A percentile compares a stretch with the other conserved stretches of the same genome.
phyloP scores from a whole-genome alignment of 2,888 invertebrate genomes.

The Noctua comes region DNA sequence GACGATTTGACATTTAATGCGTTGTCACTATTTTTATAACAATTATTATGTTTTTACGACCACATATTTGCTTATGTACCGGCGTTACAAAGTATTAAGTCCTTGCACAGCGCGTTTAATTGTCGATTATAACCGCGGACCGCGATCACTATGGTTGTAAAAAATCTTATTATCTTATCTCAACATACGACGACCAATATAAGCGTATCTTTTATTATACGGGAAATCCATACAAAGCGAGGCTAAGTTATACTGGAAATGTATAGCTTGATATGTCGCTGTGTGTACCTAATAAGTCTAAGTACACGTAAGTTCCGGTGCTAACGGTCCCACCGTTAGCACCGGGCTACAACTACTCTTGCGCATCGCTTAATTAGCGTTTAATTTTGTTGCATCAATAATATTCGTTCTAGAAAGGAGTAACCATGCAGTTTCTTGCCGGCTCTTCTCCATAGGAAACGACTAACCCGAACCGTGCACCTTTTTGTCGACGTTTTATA shows the following conservation, averaged over 20 bases:
- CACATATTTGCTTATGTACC: conserved; percentile 49
- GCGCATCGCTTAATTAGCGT: neutral
- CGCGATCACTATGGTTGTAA: conserved; percentile 29
- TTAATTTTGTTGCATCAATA: neutral
- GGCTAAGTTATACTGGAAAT: neutral
- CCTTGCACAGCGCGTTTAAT: conserved; percentile 49
- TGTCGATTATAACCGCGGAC: conserved; percentile 44
- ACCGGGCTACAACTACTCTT: neutral
- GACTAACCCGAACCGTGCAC: too few species aligned
- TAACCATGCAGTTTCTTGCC: too few species aligned
- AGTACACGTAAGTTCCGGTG: too few species aligned
- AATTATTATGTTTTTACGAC: conserved; percentile 58
- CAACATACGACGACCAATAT: neutral
- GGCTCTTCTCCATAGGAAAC: too few species aligned
- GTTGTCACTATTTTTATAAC: conserved; percentile 65
- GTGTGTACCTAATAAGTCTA: too few species aligned
- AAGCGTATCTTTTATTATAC: neutral
- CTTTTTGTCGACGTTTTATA: too few species aligned
- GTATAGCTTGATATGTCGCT: neutral
- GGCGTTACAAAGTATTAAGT: conserved; percentile 57
- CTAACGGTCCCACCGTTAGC: too few species aligned
- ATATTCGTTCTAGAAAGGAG: neutral
- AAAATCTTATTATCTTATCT: conserved; percentile 4
- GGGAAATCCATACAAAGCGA: neutral
- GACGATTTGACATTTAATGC: conserved; percentile 66